phyloP scores from a whole-genome alignment of 30 jellyfish, hydroid and myxozoan genomes.

The Nemopilema nomurai region DNA sequence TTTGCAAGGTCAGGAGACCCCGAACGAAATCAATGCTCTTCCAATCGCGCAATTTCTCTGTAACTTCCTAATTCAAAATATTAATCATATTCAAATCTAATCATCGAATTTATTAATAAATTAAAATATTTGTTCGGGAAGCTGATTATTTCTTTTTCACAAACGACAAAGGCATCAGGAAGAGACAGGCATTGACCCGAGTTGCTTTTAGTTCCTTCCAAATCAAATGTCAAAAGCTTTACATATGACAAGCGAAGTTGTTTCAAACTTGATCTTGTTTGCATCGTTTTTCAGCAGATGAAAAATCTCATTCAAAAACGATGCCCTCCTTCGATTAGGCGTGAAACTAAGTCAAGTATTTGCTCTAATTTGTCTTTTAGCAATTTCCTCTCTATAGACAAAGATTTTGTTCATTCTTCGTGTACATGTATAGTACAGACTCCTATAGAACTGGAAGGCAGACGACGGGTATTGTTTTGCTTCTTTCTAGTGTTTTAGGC shows the following conservation, averaged over 20 bases:
- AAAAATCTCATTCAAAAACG: slow-evolving; percentile 24
- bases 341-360: neutral
- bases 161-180: slow-evolving; percentile 50
- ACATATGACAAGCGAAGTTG: slow-evolving; percentile 30
- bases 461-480: too few relatives aligned
- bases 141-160: slow-evolving; percentile 52
- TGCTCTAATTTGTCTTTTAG: neutral
- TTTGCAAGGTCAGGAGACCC: slow-evolving; percentile 47
- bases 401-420: too few relatives aligned
- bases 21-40: slow-evolving; percentile 26
- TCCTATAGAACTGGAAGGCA: too few relatives aligned
- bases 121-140: slow-evolving; percentile 39
- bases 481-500: too few relatives aligned
- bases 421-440: too few relatives aligned
- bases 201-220: slow-evolving; percentile 15
- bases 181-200: slow-evolving; percentile 48
- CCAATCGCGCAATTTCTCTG: slow-evolving; percentile 27
- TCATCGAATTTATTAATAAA: slow-evolving; percentile 38
- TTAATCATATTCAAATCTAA: slow-evolving; percentile 59
- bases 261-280: slow-evolving; percentile 43
- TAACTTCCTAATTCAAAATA: slow-evolving; percentile 29
- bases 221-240: slow-evolving; percentile 24
- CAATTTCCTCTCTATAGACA: neutral
- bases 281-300: slow-evolving; percentile 48
- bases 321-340: neutral